These are phyloP conservation scores for Staurois parvus DNA, from an alignment of 2,797 vertebrate species.

Conservation along the genomic window DNA sequence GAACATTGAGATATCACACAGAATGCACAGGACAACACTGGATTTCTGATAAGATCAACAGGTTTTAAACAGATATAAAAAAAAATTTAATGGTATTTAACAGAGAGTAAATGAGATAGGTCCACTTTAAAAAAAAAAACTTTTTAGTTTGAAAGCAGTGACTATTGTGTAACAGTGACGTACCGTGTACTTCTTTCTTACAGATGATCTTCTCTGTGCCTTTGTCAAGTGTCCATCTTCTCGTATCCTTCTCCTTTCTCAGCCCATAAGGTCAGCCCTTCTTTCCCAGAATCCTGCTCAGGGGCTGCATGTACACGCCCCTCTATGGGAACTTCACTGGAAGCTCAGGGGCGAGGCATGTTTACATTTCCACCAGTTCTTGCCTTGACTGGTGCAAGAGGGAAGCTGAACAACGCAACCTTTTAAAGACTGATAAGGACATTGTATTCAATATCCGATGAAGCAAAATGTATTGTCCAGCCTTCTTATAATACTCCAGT, in stretches of 20 bases:
- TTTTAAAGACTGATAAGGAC: conserved; percentile 1
- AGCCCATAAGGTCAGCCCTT: conserved; percentile 7
- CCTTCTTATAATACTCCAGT: neutral
- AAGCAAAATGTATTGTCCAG: neutral
- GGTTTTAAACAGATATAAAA: too few relatives aligned
- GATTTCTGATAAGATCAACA: too few relatives aligned
- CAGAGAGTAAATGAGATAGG: too few relatives aligned
- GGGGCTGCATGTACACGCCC: conserved; percentile 4
- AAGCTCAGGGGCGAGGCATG: conserved; percentile 24
- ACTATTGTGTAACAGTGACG: too few relatives aligned
- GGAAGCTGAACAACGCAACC: neutral
- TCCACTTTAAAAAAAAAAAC: too few relatives aligned
- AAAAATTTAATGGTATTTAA: neutral
- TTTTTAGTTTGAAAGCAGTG: too few relatives aligned
- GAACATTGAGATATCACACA: too few relatives aligned
- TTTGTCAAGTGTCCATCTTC: conserved; percentile 22
- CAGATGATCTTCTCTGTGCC: conserved; percentile 17
- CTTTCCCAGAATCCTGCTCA: conserved; percentile 22
- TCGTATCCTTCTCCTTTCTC: conserved; percentile 21
- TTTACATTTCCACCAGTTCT: conserved; percentile 32
- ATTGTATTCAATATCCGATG: neutral
- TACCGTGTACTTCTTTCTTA: neutral
- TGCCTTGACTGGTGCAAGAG: conserved; percentile 1
- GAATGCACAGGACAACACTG: too few relatives aligned
- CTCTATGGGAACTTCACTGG: neutral